These are phyloP conservation scores for Agriopis marginaria DNA, from an alignment of 2,888 invertebrate genomes.

Conservation along the genomic window DNA sequence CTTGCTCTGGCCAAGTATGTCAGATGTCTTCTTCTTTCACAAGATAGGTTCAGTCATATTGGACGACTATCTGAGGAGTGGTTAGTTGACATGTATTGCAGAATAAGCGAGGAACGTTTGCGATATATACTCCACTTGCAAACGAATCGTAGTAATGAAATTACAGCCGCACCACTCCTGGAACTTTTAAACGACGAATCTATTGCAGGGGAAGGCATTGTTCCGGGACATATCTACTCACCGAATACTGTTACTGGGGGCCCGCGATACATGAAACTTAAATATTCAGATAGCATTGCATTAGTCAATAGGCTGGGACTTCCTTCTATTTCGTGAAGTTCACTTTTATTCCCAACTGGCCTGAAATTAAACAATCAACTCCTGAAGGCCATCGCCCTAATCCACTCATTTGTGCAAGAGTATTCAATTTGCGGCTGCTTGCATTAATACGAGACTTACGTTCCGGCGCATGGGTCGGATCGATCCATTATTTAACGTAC, in stretches of 20 bases:
- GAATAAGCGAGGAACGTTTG: background rate
- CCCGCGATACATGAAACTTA: constrained; percentile 1
- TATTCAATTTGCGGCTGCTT: background rate
- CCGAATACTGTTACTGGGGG: constrained; percentile 22
- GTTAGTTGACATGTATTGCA: background rate
- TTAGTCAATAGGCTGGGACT: constrained; percentile 13
- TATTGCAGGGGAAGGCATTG: too few relatives aligned
- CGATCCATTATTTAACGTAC: constrained; percentile 5
- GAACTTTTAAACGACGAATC: background rate
- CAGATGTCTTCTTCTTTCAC: constrained; percentile 7
- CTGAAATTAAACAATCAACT: constrained; percentile 10
- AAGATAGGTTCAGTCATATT: background rate
- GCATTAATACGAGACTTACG: constrained; percentile 6
- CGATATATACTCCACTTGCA: background rate
- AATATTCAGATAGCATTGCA: background rate
- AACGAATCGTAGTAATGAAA: background rate
- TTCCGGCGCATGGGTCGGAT: constrained; percentile 16
- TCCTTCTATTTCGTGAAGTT: constrained; percentile 18
- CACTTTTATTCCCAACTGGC: constrained; percentile 13
- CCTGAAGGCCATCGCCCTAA: background rate
- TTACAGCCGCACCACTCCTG: background rate
- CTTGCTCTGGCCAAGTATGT: constrained; percentile 8
- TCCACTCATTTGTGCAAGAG: background rate
- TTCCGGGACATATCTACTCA: constrained; percentile 3
- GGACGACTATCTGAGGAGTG: background rate